These are phyloP conservation scores for Lymantria monacha DNA, from an alignment of 2,888 invertebrate genomes.

Conservation along the genomic window DNA sequence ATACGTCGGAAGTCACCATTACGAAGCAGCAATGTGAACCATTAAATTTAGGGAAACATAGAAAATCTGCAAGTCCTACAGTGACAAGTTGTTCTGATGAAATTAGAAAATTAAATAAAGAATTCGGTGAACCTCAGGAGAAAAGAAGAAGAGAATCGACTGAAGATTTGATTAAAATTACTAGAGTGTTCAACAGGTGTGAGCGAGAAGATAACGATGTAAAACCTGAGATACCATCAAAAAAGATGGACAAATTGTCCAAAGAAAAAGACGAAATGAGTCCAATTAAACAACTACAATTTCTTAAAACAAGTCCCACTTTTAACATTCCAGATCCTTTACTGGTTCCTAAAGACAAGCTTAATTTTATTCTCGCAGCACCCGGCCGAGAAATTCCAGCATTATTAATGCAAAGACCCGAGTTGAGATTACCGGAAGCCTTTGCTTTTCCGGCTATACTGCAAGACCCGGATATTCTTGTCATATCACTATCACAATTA, in stretches of 20 bases:
- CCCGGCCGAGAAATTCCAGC: conserved; percentile 91
- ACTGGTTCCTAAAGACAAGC: conserved; percentile 88
- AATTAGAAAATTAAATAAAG: conserved; percentile 82
- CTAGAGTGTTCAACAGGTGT: conserved; percentile 63
- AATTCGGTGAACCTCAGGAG: conserved; percentile 74
- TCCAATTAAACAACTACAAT: conserved; percentile 87
- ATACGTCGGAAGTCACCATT: conserved; percentile 80
- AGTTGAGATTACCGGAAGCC: conserved; percentile 88
- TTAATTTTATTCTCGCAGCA: conserved; percentile 86
- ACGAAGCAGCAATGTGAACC: conserved; percentile 85
- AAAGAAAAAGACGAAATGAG: conserved; percentile 70
- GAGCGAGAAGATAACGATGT: conserved; percentile 43
- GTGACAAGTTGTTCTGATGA: conserved; percentile 89
- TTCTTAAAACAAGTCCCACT: conserved; percentile 84
- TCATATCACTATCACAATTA: conserved; percentile 88
- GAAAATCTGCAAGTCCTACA: conserved; percentile 87
- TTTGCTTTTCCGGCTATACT: conserved; percentile 87
- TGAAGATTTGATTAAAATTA: conserved; percentile 64
- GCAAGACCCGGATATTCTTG: conserved; percentile 89
- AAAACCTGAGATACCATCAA: conserved; percentile 37
- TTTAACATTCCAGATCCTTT: conserved; percentile 91
- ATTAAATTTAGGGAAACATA: conserved; percentile 85
- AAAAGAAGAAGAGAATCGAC: conserved; percentile 62
- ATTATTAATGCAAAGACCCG: conserved; percentile 86
- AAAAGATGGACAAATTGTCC: conserved; percentile 46